Conservation (phyloP, 2,797 vertebrate genomes). For the Perodicticus potto region DNA sequence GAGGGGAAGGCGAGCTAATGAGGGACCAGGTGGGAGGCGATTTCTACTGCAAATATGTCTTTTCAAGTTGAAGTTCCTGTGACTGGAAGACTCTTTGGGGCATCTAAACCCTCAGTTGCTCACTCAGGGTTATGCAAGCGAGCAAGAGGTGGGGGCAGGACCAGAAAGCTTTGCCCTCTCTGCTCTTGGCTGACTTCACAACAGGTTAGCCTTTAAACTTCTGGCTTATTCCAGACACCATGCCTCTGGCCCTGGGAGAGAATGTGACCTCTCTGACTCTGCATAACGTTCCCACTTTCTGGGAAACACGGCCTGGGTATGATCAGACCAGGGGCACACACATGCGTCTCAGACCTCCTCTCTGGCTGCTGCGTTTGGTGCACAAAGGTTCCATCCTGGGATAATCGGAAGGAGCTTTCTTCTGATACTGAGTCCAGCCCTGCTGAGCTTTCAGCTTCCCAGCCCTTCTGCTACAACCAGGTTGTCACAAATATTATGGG, state of each 20-base stretch:
- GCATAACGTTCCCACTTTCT: slow-evolving; percentile 37
- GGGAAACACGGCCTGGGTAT: background rate
- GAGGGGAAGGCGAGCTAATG: background rate
- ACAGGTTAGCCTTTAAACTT: slow-evolving; percentile 68
- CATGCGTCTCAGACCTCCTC: background rate
- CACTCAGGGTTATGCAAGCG: background rate
- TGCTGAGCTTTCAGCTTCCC: background rate
- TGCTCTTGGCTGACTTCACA: slow-evolving; percentile 39
- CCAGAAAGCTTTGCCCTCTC: slow-evolving; percentile 41
- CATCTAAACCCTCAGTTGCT: rapidly evolving
- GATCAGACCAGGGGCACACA: background rate
- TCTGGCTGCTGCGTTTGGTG: background rate
- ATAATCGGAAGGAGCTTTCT: background rate
- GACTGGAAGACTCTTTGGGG: background rate
- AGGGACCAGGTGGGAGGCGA: background rate
- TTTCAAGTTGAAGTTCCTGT: background rate
- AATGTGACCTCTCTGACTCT: background rate
- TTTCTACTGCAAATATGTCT: background rate
- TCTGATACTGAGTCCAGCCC: background rate
- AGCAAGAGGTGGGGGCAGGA: background rate
- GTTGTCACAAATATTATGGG: background rate
- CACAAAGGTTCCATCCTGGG: background rate
- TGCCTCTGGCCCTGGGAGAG: slow-evolving; percentile 38
- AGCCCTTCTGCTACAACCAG: background rate
- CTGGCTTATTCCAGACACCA: slow-evolving; percentile 53